Evolutionary conservation across 2,797 vertebrate species (phyloP).

Genomic region (Novumbra hubbsi): DNA sequence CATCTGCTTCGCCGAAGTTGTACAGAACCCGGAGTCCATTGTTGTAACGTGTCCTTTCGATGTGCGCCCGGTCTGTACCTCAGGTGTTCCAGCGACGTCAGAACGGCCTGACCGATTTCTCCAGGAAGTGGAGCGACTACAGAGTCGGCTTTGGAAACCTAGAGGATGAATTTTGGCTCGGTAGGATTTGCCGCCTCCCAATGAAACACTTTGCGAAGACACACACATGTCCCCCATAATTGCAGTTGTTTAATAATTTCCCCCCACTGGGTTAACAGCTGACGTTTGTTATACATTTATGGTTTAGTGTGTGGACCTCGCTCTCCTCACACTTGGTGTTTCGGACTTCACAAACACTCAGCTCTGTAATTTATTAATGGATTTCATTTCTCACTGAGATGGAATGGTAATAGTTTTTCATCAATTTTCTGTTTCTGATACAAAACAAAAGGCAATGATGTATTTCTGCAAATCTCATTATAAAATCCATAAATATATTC

Average conservation of each 20-base stretch:
- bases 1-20: not conserved
- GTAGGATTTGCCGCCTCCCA: not conserved
- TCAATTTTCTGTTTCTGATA: constrained; percentile 51
- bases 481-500: constrained; percentile 70
- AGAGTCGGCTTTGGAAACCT: constrained; percentile 91
- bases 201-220: too few relatives aligned
- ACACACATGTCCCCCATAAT: too few relatives aligned
- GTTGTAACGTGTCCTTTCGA: not conserved
- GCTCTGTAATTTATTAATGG: constrained; percentile 47
- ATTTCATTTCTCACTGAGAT: constrained; percentile 53
- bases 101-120: constrained; percentile 95
- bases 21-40: not conserved
- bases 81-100: constrained; percentile 97
- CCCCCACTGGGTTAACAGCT: too few relatives aligned
- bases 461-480: constrained; percentile 62
- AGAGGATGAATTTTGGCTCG: constrained; percentile 95
- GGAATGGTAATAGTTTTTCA: constrained; percentile 62
- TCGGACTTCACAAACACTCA: constrained; percentile 22
- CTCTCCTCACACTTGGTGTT: not conserved
- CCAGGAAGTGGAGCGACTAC: constrained; percentile 95
- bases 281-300: too few relatives aligned
- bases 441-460: constrained; percentile 54
- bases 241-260: too few relatives aligned
- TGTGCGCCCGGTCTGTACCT: not conserved
- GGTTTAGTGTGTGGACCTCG: not conserved